These are phyloP conservation scores for Polydrusus pterygomalis DNA, from an alignment of 2,888 invertebrate species.

Conservation along the genomic window DNA sequence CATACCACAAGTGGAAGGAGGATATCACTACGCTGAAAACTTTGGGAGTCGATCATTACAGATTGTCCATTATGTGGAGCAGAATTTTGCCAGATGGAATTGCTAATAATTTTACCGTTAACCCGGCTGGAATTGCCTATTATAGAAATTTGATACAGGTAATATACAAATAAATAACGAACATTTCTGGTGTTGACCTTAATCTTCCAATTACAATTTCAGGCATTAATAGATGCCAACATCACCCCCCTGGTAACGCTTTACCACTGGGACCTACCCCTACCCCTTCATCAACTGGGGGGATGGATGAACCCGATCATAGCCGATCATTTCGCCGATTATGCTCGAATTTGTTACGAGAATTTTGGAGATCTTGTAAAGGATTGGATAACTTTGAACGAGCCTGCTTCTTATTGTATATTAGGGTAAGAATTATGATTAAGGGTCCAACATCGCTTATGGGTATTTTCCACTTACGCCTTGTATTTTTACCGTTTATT, in stretches of 20 bases:
- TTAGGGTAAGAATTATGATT: constrained; percentile 63
- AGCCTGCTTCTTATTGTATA: constrained; percentile 68
- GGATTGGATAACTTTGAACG: constrained; percentile 76
- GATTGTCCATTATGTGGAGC: constrained; percentile 81
- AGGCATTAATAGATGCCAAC: constrained; percentile 25
- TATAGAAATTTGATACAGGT: constrained; percentile 83
- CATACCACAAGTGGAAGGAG: constrained; percentile 77
- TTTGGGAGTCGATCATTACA: constrained; percentile 75
- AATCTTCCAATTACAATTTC: constrained; percentile 8
- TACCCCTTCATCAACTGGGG: constrained; percentile 72
- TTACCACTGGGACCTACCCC: constrained; percentile 50
- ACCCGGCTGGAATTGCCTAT: constrained; percentile 73
- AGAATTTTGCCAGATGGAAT: constrained; percentile 77
- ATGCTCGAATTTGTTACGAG: constrained; percentile 73
- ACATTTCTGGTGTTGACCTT: no score
- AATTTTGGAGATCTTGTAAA: constrained; percentile 68
- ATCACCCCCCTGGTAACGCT: constrained; percentile 43
- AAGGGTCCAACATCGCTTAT: not conserved
- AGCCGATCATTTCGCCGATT: constrained; percentile 79
- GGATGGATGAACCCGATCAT: constrained; percentile 78
- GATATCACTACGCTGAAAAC: constrained; percentile 76
- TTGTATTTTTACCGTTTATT: no score
- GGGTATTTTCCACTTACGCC: no score
- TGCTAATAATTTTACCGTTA: constrained; percentile 71
- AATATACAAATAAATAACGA: constrained; percentile 55